A percentile compares a stretch with the other conserved stretches of the same genome.
Conservation (phyloP, 2,113 vertebrate genomes). For the Paratilapia polleni region DNA sequence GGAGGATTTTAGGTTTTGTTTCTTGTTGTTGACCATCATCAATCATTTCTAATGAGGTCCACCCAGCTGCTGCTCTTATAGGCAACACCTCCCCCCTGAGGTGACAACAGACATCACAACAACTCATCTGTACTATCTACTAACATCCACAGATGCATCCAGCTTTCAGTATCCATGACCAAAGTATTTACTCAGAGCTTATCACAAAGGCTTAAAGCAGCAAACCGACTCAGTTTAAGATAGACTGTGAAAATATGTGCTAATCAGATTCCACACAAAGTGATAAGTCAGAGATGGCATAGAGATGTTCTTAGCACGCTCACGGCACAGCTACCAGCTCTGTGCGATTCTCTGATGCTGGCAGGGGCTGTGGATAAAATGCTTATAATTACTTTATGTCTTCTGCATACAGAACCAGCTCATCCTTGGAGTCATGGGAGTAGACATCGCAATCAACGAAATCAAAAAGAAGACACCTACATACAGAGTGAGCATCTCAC, state of each 20-base stretch:
- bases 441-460: slow-evolving; percentile 94
- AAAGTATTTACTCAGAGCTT: slow-evolving; percentile 60
- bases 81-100: slow-evolving; percentile 76
- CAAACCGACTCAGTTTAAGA: slow-evolving; percentile 41
- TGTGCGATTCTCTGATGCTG: neutral
- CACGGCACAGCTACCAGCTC: neutral
- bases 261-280: slow-evolving; percentile 50
- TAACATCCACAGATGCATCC: slow-evolving; percentile 25
- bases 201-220: slow-evolving; percentile 47
- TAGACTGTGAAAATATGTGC: slow-evolving; percentile 27
- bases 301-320: slow-evolving; percentile 30
- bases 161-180: slow-evolving; percentile 41
- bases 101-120: slow-evolving; percentile 43
- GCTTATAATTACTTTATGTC: neutral
- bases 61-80: slow-evolving; percentile 24
- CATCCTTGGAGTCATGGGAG: slow-evolving; percentile 97
- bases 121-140: neutral
- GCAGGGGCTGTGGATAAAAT: neutral
- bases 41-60: slow-evolving; percentile 31
- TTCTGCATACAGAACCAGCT: slow-evolving; percentile 90
- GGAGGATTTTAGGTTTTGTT: slow-evolving; percentile 36
- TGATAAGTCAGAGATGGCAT: slow-evolving; percentile 34
- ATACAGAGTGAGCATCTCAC: slow-evolving; percentile 86
- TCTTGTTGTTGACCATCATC: slow-evolving; percentile 31
- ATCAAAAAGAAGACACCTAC: slow-evolving; percentile 96